Conservation (phyloP, 2,797 vertebrate species). For the Liparis tanakae region DNA sequence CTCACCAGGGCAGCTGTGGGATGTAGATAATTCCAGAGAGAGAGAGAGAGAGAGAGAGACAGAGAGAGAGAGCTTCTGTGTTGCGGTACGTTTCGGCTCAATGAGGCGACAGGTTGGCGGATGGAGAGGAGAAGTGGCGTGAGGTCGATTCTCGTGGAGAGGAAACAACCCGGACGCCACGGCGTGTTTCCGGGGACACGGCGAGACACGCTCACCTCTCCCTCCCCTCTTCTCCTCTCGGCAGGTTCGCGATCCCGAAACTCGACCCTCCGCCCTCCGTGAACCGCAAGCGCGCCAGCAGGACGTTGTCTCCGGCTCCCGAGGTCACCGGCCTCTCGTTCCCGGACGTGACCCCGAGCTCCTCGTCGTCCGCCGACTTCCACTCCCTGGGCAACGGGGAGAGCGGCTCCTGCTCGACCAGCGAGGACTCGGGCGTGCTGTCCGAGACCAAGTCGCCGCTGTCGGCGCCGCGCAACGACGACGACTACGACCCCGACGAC, state of each 20-base stretch:
- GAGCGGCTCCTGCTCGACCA: conserved; percentile 80
- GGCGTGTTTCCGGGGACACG: neutral
- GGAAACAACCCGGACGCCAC: neutral
- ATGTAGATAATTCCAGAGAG: conserved; percentile 70
- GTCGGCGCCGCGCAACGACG: conserved; percentile 67
- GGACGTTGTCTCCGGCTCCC: conserved; percentile 83
- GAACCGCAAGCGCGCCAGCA: conserved; percentile 85
- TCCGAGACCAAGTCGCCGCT: conserved; percentile 79
- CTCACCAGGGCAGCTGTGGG: conserved; percentile 60
- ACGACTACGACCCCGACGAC: conserved; percentile 57
- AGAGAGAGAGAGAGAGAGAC: conserved; percentile 29
- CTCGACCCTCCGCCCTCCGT: conserved; percentile 85
- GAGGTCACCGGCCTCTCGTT: conserved; percentile 74
- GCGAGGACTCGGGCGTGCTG: conserved; percentile 83
- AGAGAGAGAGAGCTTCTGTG: conserved; percentile 43
- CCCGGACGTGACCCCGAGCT: conserved; percentile 80
- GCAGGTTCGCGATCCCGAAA: conserved; percentile 85
- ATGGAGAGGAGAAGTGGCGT: conserved; percentile 46
- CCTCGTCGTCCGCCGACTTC: conserved; percentile 80
- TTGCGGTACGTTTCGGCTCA: conserved; percentile 53
- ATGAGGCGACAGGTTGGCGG: conserved; percentile 58
- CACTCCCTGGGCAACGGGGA: conserved; percentile 78
- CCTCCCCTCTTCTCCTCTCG: conserved; percentile 29
- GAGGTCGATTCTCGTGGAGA: conserved; percentile 32
- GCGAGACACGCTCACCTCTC: neutral